Base-by-base conservation (phyloP, 2,797 vertebrate genomes). In the Melanotaenia nigrans region DNA sequence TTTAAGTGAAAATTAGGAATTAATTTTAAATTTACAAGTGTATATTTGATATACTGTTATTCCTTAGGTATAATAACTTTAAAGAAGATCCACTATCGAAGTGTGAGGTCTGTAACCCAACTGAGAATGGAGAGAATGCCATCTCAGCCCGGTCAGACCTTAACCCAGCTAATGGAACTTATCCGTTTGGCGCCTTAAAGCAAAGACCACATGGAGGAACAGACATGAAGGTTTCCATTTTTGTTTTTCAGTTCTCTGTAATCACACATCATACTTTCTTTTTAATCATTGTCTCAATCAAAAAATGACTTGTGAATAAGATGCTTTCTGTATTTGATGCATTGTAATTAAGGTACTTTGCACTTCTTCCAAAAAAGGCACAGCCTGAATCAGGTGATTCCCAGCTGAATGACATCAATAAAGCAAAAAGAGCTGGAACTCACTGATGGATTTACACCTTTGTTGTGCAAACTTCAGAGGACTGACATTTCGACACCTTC, bases 141-240 rank as follows among this genome's bases (percentile, higher is more conserved):
- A 96, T 99, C 81, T 96, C 97, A 0, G 96, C 97, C 20, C 96
- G 97, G 61, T 99, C 97, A 0, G 97, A 99, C 86, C 95, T 99
- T 73, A 99, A 98, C 86, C 95, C 94, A 0, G 71, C 93, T 36
- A 96, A 98, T 0, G 98, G 97, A 82, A 96, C 96, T 0, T 99
- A 99, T 88, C 97, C 97, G 0, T 98, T 99, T 86, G 93, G 93
- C 0, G 97, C 97, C 16, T 92, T 99, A 79, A 81, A 11, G 25
- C 96, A 97, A 92, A 95, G 97, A 63, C 87, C 93, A 10, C 97
- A 99, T 0, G 97, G 97, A 0, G 97, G 96, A 86, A 98, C 96
- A 0, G 97, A 99, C 51, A 95, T 95, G 95, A 99, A 98, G 97
- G 97, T 91, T 65, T 76, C 40, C 6, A 30, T 63, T 42, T 65